A percentile compares a stretch with the other conserved stretches of the same genome.
These are phyloP conservation scores for Harlomillsia oculata DNA, from an alignment of 1,140 invertebrate genomes.

Conservation along the genomic window DNA sequence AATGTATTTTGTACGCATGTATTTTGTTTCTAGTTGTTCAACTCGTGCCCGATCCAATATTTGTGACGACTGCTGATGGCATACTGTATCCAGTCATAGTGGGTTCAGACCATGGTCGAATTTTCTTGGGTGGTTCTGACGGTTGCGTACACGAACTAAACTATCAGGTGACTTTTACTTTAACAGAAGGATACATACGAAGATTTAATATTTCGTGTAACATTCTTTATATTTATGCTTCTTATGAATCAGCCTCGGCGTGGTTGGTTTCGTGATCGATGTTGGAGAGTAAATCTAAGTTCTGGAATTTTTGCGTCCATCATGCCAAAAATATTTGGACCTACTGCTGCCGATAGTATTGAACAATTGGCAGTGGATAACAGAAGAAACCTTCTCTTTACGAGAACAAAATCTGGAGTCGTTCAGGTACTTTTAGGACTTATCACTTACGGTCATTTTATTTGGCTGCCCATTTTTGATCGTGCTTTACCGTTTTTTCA, in stretches of 20 bases:
- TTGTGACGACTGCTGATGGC: conserved; percentile 84
- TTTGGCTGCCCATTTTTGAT: too few relatives aligned
- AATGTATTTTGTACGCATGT: too few relatives aligned
- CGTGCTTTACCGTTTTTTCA: too few relatives aligned
- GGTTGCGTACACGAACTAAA: conserved; percentile 89
- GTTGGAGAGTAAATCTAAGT: conserved; percentile 90
- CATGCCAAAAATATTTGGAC: conserved; percentile 78
- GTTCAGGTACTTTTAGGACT: too few relatives aligned
- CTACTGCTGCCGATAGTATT: conserved; percentile 76
- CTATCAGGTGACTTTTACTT: conserved; percentile 67
- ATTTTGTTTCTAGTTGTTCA: conserved; percentile 76
- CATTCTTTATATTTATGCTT: conserved; percentile 2
- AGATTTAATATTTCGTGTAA: not conserved
- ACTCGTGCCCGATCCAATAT: conserved; percentile 84
- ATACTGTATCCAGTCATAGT: conserved; percentile 71
- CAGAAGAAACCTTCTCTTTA: conserved; percentile 78
- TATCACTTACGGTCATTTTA: too few relatives aligned
- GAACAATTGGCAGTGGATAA: conserved; percentile 84
- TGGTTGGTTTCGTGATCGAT: conserved; percentile 87
- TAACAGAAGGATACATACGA: not conserved
- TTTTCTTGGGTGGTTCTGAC: conserved; percentile 91
- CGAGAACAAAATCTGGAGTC: conserved; percentile 56
- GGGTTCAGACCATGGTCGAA: conserved; percentile 71
- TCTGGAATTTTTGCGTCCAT: conserved; percentile 75
- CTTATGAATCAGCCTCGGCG: conserved; percentile 42